Percentiles rank a stretch among this genome's conserved stretches.
phyloP scores from a whole-genome alignment of 2,888 invertebrate genomes.

The Sylvicola cinctus region DNA sequence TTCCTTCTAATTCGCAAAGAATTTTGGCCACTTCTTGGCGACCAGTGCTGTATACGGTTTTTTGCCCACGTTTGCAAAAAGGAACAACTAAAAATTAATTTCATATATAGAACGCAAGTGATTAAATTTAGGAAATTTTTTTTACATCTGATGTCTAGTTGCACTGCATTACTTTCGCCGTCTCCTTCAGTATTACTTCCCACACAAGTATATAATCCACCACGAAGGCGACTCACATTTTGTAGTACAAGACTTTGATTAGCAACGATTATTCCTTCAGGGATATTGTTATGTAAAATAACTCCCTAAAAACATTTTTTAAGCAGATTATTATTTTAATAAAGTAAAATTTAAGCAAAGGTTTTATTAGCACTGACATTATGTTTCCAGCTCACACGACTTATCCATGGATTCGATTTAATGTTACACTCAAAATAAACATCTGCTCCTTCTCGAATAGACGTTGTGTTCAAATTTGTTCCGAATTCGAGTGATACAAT shows the following conservation, averaged over 20 bases:
- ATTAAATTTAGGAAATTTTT: background rate
- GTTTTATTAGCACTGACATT: no score
- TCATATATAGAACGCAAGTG: constrained; percentile 8
- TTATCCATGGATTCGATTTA: constrained; percentile 69
- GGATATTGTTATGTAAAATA: constrained; percentile 58
- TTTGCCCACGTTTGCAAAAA: constrained; percentile 46
- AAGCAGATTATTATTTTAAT: background rate
- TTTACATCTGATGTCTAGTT: constrained; percentile 70
- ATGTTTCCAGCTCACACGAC: constrained; percentile 56
- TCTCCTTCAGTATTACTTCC: constrained; percentile 77
- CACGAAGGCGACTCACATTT: constrained; percentile 50
- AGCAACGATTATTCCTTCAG: constrained; percentile 63
- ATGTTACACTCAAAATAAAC: constrained; percentile 84
- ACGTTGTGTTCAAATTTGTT: constrained; percentile 55
- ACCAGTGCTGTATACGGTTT: constrained; percentile 48
- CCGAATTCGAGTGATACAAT: constrained; percentile 65
- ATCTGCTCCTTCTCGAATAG: constrained; percentile 71
- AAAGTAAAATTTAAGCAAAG: no score
- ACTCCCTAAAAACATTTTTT: constrained; percentile 50
- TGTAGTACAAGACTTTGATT: constrained; percentile 82
- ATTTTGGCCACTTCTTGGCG: constrained; percentile 45
- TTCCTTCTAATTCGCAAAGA: constrained; percentile 53
- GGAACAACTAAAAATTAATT: constrained; percentile 37
- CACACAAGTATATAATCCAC: constrained; percentile 72
- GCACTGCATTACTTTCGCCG: constrained; percentile 67